These are phyloP conservation scores for Eulemur rufifrons DNA, from an alignment of 2,113 vertebrate genomes.

Conservation along the genomic window DNA sequence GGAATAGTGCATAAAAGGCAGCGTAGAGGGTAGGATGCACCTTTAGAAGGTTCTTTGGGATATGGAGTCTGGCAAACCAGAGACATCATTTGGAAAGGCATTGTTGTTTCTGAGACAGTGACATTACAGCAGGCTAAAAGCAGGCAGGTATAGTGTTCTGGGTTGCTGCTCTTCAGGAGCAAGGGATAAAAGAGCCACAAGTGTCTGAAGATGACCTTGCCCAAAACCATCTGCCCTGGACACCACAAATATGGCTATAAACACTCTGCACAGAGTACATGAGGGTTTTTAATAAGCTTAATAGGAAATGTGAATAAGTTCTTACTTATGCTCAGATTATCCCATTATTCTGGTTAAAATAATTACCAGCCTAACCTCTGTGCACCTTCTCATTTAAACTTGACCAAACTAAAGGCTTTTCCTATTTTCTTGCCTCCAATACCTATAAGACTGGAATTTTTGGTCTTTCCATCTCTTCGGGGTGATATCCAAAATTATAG, in stretches of 20 bases:
- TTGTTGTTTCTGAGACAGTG: constrained; percentile 45
- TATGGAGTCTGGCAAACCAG: constrained; percentile 66
- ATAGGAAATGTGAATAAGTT: background rate
- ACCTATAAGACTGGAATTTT: constrained; percentile 80
- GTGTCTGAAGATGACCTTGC: constrained; percentile 85
- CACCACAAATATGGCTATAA: constrained; percentile 82
- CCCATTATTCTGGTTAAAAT: constrained; percentile 44
- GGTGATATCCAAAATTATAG: constrained; percentile 85
- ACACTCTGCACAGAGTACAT: constrained; percentile 82
- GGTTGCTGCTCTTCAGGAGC: constrained; percentile 84
- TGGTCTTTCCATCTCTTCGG: constrained; percentile 82
- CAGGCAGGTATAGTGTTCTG: constrained; percentile 66
- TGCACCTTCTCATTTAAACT: constrained; percentile 80
- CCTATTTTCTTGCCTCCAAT: constrained; percentile 83
- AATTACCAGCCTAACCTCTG: constrained; percentile 28
- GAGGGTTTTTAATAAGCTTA: background rate
- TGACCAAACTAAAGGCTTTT: constrained; percentile 85
- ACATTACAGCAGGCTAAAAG: constrained; percentile 20
- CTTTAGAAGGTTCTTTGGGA: constrained; percentile 41
- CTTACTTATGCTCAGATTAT: background rate
- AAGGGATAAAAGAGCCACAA: constrained; percentile 86
- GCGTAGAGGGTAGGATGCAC: background rate
- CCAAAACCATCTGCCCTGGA: constrained; percentile 82
- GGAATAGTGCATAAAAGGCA: background rate
- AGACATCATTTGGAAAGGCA: constrained; percentile 42